Conservation (phyloP, 2,888 invertebrate genomes). For the Trachelus tabidus region DNA sequence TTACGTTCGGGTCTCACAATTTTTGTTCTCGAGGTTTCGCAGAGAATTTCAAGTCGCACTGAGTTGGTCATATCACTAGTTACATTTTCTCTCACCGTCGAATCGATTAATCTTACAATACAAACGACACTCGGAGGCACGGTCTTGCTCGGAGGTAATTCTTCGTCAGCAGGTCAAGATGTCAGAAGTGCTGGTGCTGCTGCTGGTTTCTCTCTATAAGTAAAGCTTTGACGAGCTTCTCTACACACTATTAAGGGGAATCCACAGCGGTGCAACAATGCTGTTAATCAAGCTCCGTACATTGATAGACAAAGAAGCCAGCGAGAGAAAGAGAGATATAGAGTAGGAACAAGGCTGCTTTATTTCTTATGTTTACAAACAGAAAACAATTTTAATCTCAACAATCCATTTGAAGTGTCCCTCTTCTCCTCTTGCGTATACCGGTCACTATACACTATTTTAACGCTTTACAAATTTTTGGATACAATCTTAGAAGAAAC, state of each 20-base stretch:
- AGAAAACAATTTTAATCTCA: background rate
- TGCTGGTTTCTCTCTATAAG: background rate
- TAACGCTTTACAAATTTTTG: background rate
- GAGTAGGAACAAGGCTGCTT: background rate
- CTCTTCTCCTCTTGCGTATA: background rate
- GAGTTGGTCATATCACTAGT: background rate
- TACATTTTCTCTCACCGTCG: background rate
- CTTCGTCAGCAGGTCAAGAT: conserved; percentile 11
- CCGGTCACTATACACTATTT: background rate
- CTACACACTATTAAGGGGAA: background rate
- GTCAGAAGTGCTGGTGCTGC: conserved; percentile 25
- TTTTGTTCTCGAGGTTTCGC: no score
- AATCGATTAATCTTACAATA: background rate
- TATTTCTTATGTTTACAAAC: background rate
- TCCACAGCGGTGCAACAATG: background rate
- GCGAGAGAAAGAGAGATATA: background rate
- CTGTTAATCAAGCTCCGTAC: background rate
- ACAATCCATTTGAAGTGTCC: background rate
- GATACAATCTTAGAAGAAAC: background rate
- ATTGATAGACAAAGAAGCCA: background rate
- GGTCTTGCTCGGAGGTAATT: background rate
- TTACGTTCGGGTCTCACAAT: background rate
- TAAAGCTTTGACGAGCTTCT: background rate
- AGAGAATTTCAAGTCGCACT: background rate
- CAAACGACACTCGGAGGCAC: background rate